Base-by-base conservation (phyloP, 2,113 vertebrate species). In the Phrynosoma platyrhinos region DNA sequence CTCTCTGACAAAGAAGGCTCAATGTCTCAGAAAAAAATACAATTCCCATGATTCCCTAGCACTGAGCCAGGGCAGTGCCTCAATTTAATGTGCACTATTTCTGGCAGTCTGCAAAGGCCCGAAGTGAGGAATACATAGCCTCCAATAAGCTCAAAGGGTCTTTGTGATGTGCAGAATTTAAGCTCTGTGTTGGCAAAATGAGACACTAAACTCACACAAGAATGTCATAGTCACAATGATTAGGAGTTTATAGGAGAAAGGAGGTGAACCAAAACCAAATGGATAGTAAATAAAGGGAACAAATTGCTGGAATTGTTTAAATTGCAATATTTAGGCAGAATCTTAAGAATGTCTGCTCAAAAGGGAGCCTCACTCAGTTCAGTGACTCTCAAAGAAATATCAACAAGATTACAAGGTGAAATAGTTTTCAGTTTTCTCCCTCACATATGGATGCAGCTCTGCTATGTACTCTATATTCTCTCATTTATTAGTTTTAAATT, bases 401-500 rank as follows among this genome's bases (percentile, higher is more conserved):
- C 13, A n/a, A 14, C 47, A 79, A 47, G 9, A 52, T 52, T 79
- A 64, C 53, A 40, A 8, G 6, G 53, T 23, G 1, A 82, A 87
- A 42, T 62, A 62, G 4, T 47, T 18, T 13, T 55, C 36, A 16
- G 32, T 10, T n/a, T 36, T 16, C 42, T 18, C 86, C 3, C 0
- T 36, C 32, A 62, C 32, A 74, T 87, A 23, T 55, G 23, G 23
- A 66, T 69, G 30, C 20, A 78, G 62, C 47, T 83, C 21, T 88
- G 62, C 27, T 18, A 62, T 62, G 4, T 4, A 0, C 68, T 18
- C 27, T n/a, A 47, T 83, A 58, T 77, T 64, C 87, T 82, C 80
- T 82, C 83, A 9, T 76, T 90, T 85, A 23, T 72, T 90, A 53
- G 74, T 53, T 36, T 91, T 88, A 69, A 53, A 91, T 85, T 86